Base-by-base conservation (phyloP, 2,888 invertebrate species). In the Drosophila ustulata region DNA sequence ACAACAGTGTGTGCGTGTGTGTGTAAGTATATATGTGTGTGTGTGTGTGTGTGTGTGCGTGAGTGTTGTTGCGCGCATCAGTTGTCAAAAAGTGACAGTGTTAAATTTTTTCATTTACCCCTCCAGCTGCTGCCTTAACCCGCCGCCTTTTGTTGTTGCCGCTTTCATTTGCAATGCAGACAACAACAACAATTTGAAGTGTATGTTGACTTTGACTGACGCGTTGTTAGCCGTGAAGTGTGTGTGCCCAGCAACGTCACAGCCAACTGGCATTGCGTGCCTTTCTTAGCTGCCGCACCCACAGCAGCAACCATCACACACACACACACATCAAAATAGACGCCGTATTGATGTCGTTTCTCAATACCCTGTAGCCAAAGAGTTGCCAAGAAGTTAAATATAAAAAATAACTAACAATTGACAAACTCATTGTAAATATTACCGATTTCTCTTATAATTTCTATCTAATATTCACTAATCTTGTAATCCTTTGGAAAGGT, bases 121-220 rank as follows among this genome's bases (percentile, higher is more conserved):
- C 28, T 11, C 46, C 46, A 13, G 2, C 26, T 11, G 43, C 41
- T 41, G 13, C 18, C 13, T 41, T 13, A 6, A 18, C 39, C 13
- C 30, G 18, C 18, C n/a, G 55, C n/a, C 25, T 53, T 53, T 59
- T 69, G 50, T 58, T 63, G 51, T 64, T 61, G 59, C 34, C 53
- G 41, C 41, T 46, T 43, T 30, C 55, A 52, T 49, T 43, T 49
- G 43, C 52, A 52, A 39, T 50, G 23, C 37, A 37, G 13, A 41
- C 62, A 68, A 43, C 30, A 70, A 13, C 62, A 58, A 52, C 53
- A 64, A 78, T 64, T 72, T 82, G 78, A 88, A 83, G 83, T 82
- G 72, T 77, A 67, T 82, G 86, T 83, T 79, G 82, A 82, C 82
- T 83, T 83, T 83, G 82, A 83, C 88, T 83, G 82, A 88, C 82